Percentiles rank a stretch among this genome's conserved stretches.
These are phyloP conservation scores for Nettapus auritus DNA, from an alignment of 2,113 vertebrate species.

Conservation along the genomic window DNA sequence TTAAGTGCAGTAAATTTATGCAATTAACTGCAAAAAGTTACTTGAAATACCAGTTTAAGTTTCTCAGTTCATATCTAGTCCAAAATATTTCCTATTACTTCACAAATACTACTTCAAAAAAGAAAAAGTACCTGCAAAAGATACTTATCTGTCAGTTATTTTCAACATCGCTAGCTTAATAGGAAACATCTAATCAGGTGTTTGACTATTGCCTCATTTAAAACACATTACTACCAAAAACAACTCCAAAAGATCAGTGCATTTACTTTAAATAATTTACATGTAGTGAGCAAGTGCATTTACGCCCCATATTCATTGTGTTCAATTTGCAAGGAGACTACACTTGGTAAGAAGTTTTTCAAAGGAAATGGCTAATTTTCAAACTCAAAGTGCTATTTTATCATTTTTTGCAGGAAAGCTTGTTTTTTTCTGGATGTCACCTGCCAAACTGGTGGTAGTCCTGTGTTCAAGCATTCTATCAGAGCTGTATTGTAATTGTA, in stretches of 20 bases:
- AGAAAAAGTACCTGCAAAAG: constrained; percentile 34
- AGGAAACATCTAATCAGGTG: constrained; percentile 28
- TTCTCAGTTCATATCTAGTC: constrained; percentile 2
- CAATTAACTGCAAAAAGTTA: neutral
- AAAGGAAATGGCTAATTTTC: neutral
- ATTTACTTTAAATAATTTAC: constrained; percentile 28
- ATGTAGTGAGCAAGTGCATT: neutral
- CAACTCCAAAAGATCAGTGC: constrained; percentile 16
- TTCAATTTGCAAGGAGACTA: neutral
- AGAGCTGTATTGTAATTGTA: neutral
- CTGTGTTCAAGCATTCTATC: neutral
- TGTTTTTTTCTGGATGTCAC: neutral
- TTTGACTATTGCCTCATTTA: neutral
- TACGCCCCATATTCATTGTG: neutral
- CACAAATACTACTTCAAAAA: constrained; percentile 45
- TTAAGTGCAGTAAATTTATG: neutral
- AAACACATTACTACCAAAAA: constrained; percentile 5
- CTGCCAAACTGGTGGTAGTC: neutral
- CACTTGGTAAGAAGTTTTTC: neutral
- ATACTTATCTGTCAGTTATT: constrained; percentile 3
- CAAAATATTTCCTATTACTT: constrained; percentile 33
- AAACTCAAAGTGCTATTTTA: neutral
- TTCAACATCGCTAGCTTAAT: constrained; percentile 4
- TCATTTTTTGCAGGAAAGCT: neutral
- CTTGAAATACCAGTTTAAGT: neutral